Conservation (phyloP, 2,888 invertebrate genomes). For the Hemithea aestivaria region DNA sequence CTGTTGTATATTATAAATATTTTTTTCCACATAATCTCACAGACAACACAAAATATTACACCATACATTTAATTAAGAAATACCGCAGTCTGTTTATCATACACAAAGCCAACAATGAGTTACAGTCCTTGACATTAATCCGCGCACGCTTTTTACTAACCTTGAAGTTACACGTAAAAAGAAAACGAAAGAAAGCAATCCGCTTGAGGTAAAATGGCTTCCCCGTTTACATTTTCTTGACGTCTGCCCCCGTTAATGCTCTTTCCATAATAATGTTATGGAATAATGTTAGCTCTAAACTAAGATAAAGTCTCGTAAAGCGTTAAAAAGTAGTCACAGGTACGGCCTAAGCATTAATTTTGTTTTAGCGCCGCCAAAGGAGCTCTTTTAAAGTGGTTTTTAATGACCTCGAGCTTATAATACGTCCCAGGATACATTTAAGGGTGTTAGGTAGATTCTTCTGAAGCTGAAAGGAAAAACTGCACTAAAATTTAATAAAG, state of each 20-base stretch:
- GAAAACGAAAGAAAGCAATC: slow-evolving; percentile 24
- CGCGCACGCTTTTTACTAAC: slow-evolving; percentile 7
- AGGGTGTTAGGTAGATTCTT: too few relatives aligned
- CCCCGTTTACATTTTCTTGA: slow-evolving; percentile 24
- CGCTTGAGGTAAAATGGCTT: slow-evolving; percentile 28
- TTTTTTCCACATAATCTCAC: too few relatives aligned
- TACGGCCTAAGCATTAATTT: slow-evolving; percentile 6
- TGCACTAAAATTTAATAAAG: too few relatives aligned
- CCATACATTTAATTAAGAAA: not conserved
- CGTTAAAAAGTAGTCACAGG: slow-evolving; percentile 9
- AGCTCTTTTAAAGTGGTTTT: slow-evolving; percentile 5
- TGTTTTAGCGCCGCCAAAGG: slow-evolving; percentile 3
- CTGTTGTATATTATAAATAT: too few relatives aligned
- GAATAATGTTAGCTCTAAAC: slow-evolving; percentile 10
- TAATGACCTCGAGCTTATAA: slow-evolving; percentile 2
- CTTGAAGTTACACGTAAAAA: slow-evolving; percentile 8
- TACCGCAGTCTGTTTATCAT: not conserved
- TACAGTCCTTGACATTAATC: slow-evolving; percentile 12
- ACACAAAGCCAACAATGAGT: slow-evolving; percentile 6
- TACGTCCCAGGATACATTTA: too few relatives aligned
- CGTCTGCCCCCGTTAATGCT: slow-evolving; percentile 14
- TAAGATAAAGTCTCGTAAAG: slow-evolving; percentile 9
- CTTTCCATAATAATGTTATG: slow-evolving; percentile 13
- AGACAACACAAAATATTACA: too few relatives aligned
- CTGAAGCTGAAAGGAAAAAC: too few relatives aligned